Percentiles rank a stretch among this genome's conserved stretches.
These are phyloP conservation scores for Tetraneura akinire DNA, from an alignment of 1,140 invertebrate genomes.

Conservation along the genomic window DNA sequence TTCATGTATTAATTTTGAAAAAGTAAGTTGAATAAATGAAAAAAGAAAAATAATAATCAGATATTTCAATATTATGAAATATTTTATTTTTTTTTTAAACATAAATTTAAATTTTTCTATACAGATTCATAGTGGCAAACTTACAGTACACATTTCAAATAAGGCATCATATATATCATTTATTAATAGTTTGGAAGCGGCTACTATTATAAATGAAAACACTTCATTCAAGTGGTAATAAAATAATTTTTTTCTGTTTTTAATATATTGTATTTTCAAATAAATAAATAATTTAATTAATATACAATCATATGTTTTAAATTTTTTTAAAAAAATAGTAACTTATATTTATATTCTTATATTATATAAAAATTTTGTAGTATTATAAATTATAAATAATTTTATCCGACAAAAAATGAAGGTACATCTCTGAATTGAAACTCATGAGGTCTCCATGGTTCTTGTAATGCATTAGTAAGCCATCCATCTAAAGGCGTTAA, in stretches of 20 bases:
- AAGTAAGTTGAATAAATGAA: no score
- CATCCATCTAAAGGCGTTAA: constrained; percentile 52
- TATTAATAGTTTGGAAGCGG: constrained; percentile 32
- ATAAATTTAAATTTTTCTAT: neutral
- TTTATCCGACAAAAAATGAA: constrained; percentile 34
- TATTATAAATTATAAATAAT: neutral
- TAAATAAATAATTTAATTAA: constrained; percentile 30
- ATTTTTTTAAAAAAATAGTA: neutral
- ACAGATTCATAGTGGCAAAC: constrained; percentile 25
- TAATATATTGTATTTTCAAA: constrained; percentile 19
- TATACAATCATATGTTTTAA: constrained; percentile 1
- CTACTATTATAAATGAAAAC: constrained; percentile 51
- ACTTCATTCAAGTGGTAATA: constrained; percentile 47
- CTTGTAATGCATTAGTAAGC: constrained; percentile 53
- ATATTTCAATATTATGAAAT: neutral
- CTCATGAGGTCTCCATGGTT: constrained; percentile 54
- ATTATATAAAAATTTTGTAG: no score
- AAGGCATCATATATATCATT: constrained; percentile 38
- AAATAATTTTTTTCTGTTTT: constrained; percentile 13
- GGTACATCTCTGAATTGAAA: constrained; percentile 55
- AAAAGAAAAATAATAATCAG: neutral
- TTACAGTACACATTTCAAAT: constrained; percentile 36
- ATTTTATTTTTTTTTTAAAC: no score
- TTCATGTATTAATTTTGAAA: constrained; percentile 49
- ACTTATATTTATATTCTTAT: neutral